phyloP scores from a whole-genome alignment of 2,113 vertebrate genomes.

The Anolis carolinensis region DNA sequence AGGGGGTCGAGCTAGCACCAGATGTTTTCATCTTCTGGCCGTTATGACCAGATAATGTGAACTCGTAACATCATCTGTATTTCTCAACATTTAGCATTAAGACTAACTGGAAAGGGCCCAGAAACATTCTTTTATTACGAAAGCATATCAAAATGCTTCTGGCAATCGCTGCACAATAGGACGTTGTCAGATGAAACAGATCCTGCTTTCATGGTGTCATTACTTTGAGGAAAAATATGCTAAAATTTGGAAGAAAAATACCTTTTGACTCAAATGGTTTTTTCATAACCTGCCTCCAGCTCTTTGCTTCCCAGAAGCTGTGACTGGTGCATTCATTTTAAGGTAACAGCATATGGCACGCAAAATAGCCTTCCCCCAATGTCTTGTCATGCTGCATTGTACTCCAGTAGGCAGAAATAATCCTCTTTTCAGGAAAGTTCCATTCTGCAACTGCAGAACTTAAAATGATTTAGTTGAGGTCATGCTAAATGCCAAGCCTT shows the following conservation, averaged over 20 bases:
- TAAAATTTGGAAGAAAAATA: conserved; percentile 1
- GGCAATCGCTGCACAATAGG: conserved; percentile 39
- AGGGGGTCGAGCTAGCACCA: background rate
- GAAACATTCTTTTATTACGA: conserved; percentile 27
- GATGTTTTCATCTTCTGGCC: background rate
- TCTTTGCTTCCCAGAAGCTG: conserved; percentile 16
- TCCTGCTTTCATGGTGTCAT: background rate
- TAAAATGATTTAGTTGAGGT: background rate
- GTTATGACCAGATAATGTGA: background rate
- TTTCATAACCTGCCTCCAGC: conserved; percentile 10
- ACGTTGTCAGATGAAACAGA: conserved; percentile 47
- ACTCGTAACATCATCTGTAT: background rate
- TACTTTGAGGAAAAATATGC: conserved; percentile 9
- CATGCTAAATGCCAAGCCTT: conserved; percentile 22
- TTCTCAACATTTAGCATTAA: background rate
- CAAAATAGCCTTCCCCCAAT: conserved; percentile 27
- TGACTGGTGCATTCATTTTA: conserved; percentile 38
- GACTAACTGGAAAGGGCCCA: conserved; percentile 3
- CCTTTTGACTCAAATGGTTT: conserved; percentile 25
- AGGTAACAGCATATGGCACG: background rate
- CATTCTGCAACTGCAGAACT: background rate
- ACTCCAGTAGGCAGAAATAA: conserved; percentile 38
- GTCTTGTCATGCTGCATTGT: conserved; percentile 16
- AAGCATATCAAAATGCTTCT: conserved; percentile 28
- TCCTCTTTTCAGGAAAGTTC: conserved; percentile 41